A percentile compares a stretch with the other conserved stretches of the same genome.
Conservation (phyloP, 2,797 vertebrate species). For the Danio kyathit region DNA sequence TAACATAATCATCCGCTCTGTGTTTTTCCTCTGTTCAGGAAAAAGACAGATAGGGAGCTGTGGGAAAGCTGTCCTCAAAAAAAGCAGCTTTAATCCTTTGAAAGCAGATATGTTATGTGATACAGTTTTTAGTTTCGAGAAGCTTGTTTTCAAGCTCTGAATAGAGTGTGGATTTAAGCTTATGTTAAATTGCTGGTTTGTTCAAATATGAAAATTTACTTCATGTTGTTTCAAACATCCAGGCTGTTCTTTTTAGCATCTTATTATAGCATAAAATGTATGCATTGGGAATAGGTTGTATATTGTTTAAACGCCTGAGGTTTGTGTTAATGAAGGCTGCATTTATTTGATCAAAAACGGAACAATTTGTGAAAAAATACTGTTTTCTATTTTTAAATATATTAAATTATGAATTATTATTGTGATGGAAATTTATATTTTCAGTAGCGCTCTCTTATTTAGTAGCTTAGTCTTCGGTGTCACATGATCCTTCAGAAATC, state of each 20-base stretch:
- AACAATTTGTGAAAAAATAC: not conserved
- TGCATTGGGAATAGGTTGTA: not conserved
- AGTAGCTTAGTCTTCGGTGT: not conserved
- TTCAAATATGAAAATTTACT: not conserved
- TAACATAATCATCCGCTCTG: slow-evolving; percentile 12
- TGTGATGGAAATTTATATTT: too few species aligned
- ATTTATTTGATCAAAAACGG: not conserved
- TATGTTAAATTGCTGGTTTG: not conserved
- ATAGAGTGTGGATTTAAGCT: not conserved
- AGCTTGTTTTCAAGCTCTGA: not conserved
- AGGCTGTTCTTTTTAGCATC: not conserved
- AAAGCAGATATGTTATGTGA: not conserved
- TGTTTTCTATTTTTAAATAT: not conserved
- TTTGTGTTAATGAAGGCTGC: not conserved
- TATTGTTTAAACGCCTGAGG: not conserved
- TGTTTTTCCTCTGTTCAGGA: slow-evolving; percentile 11
- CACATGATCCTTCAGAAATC: not conserved
- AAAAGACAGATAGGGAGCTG: not conserved
- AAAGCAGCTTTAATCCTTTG: not conserved
- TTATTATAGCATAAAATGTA: not conserved
- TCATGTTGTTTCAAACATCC: not conserved
- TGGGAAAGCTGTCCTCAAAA: not conserved
- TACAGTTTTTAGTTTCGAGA: not conserved
- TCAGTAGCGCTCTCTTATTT: too few species aligned
- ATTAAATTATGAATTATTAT: not conserved